Conservation (phyloP, 2,888 invertebrate genomes). For the Protophormia terraenovae region DNA sequence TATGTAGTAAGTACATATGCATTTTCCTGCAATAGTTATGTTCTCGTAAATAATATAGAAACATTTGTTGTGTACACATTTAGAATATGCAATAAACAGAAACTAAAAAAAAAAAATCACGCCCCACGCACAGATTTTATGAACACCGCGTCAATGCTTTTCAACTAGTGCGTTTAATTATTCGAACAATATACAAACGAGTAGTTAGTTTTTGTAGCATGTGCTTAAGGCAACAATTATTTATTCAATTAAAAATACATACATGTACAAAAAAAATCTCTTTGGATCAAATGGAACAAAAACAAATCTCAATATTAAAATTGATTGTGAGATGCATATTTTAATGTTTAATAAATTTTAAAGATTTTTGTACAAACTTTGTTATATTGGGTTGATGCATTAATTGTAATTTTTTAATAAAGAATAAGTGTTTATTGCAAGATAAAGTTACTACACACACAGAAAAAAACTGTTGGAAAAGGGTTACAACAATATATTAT, state of each 20-base stretch:
- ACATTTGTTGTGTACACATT: conserved; percentile 1
- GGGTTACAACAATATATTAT: too few relatives aligned
- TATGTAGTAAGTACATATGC: too few relatives aligned
- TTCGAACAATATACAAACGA: conserved; percentile 6
- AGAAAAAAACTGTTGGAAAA: too few relatives aligned
- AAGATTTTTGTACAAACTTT: too few relatives aligned
- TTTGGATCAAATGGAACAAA: background rate
- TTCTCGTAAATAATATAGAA: background rate
- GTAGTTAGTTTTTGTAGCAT: background rate
- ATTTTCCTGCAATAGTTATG: too few relatives aligned
- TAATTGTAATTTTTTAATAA: too few relatives aligned
- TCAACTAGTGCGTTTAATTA: conserved; percentile 11
- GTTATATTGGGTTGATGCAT: too few relatives aligned
- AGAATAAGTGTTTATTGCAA: too few relatives aligned
- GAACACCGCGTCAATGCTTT: background rate
- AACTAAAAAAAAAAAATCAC: conserved; percentile 2
- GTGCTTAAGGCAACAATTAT: conserved; percentile 6
- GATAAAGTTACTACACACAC: too few relatives aligned
- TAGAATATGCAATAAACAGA: conserved; percentile 20
- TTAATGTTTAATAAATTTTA: too few relatives aligned
- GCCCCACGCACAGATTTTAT: conserved; percentile 31
- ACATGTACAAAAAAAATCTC: background rate
- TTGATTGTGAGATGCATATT: too few relatives aligned
- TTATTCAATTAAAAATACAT: background rate
- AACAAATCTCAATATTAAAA: background rate